Evolutionary conservation across 2,888 invertebrate genomes (phyloP).

Genomic region (Erebia aethiops): DNA sequence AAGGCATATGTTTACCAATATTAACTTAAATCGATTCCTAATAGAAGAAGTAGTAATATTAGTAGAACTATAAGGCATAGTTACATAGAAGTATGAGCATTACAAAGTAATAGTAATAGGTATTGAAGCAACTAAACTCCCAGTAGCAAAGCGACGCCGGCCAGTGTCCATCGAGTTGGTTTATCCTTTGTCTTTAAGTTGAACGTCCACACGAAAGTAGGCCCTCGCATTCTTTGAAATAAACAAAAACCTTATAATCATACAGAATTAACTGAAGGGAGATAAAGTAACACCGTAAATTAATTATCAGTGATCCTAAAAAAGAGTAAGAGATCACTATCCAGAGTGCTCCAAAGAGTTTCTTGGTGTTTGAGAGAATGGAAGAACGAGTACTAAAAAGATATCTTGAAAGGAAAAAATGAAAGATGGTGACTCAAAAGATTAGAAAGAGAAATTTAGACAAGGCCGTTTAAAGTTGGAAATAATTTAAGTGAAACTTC

Average conservation of each 20-base stretch:
- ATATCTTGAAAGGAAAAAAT: no score
- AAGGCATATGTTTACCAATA: neutral
- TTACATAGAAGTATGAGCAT: neutral
- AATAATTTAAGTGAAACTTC: no score
- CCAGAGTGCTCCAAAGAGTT: no score
- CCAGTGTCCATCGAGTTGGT: slow-evolving; percentile 95
- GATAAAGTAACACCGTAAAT: neutral
- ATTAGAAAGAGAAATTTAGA: no score
- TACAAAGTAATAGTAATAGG: neutral
- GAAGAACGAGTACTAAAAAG: no score
- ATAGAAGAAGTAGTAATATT: neutral
- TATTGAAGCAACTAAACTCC: slow-evolving; percentile 78
- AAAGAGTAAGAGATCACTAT: no score
- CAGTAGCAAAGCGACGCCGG: slow-evolving; percentile 94
- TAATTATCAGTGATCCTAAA: no score
- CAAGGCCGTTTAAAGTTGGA: neutral
- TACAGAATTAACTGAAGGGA: neutral
- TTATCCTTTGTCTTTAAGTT: slow-evolving; percentile 95
- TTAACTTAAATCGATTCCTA: neutral
- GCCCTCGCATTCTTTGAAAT: slow-evolving; percentile 87
- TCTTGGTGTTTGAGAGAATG: no score
- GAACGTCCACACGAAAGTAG: slow-evolving; percentile 98
- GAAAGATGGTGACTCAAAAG: no score
- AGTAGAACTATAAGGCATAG: neutral
- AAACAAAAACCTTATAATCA: neutral